Conservation (phyloP, 2,113 vertebrate species). For the Melanocharis versteri region DNA sequence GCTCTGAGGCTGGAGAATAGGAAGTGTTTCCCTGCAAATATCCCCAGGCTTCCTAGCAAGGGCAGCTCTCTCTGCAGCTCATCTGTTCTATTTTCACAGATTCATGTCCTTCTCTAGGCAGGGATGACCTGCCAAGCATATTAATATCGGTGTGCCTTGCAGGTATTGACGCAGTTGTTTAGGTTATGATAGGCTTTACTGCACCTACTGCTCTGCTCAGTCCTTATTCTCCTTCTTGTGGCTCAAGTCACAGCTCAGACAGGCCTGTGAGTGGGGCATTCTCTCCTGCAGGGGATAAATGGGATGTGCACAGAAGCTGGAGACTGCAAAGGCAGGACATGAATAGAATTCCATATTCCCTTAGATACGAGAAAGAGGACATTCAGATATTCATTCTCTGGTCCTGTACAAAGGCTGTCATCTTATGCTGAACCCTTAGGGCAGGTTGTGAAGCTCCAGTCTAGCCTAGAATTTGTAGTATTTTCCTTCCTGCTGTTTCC, state of each 20-base stretch:
- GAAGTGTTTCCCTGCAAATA: neutral
- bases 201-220: neutral
- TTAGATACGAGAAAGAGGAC: neutral
- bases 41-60: neutral
- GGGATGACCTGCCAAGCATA: neutral
- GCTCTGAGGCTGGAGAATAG: neutral
- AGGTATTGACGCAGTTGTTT: neutral
- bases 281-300: neutral
- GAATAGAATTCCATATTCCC: neutral
- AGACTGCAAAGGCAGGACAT: neutral
- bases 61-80: neutral
- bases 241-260: neutral
- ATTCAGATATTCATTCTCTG: neutral
- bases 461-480: neutral
- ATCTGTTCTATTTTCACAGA: neutral
- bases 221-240: neutral
- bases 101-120: neutral
- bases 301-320: neutral
- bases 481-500: neutral
- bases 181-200: neutral
- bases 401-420: neutral
- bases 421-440: neutral
- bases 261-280: neutral
- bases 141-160: neutral
- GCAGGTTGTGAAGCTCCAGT: neutral